Evolutionary conservation across 2,113 vertebrate genomes (phyloP), one percentile per base, ranked within the genome.

Genomic region (Rhodinocichla rosea): DNA sequence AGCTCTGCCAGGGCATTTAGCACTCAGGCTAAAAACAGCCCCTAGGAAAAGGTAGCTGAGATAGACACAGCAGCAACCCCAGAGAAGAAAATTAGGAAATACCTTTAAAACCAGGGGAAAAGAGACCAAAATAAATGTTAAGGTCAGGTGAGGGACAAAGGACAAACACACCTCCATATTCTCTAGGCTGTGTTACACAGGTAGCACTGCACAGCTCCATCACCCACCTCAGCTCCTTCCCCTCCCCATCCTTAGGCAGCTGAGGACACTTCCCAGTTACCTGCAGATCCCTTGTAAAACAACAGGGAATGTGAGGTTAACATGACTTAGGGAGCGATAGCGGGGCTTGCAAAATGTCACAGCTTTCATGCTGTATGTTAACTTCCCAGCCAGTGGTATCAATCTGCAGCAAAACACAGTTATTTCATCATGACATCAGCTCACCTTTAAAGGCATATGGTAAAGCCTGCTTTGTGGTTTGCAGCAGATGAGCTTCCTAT

Each of bases 371-470:
- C 94, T 59, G 87, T 71, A 83, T 33, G 92, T 95, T 97, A 94
- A 96, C 96, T 89, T 69, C 89, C 35, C 96, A 97, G 97, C 77
- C 86, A 81, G 94, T 5, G 91, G 95, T 84, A 95, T 97, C 93
- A 97, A 95, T 94, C 93, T 95, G 91, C 94, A 22, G 94, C 95
- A 94, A 96, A 97, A 92, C 96, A 96, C 96, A 87, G 91, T 97
- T 95, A 96, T 97, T 97, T 97, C 95, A 94, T 94, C 90, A 21
- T 92, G 93, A 97, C 97, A 97, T 97, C 91, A 95, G 94, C 78
- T 97, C 97, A 97, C 97, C 97, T 98, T 97, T 96, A 97, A 97
- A 97, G 96, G 97, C 96, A 97, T 97, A 97, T 97, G 96, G 97
- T 96, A 97, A 97, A 95, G 96, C 91, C 96, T 91, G 96, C 96